phyloP scores from a whole-genome alignment of 2,113 vertebrate species.

The Platanista minor region DNA sequence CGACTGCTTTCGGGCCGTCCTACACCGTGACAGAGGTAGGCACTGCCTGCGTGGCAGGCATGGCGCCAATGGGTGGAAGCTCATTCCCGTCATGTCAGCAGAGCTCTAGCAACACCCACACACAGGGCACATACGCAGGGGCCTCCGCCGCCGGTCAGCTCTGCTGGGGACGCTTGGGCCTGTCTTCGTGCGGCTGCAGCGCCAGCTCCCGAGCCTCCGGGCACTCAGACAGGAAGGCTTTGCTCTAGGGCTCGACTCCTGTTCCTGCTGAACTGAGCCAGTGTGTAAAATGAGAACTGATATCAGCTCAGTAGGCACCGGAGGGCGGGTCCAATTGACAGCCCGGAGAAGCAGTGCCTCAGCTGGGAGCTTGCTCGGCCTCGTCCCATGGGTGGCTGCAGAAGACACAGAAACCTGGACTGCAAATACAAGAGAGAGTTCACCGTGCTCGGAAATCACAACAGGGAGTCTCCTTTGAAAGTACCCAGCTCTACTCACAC shows the following conservation, averaged over 20 bases:
- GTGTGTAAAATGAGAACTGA: conserved; percentile 96
- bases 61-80: rapidly evolving
- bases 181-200: not conserved
- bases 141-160: rapidly evolving
- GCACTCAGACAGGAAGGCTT: conserved; percentile 68
- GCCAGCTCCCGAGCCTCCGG: conserved; percentile 21
- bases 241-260: conserved; percentile 95
- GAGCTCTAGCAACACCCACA: not conserved
- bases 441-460: not conserved
- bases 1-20: not conserved
- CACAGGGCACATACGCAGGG: not conserved
- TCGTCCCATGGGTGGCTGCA: not conserved
- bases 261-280: conserved; percentile 99
- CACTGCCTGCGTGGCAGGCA: rapidly evolving
- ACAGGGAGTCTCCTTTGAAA: not conserved
- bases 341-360: conserved; percentile 71
- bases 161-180: not conserved
- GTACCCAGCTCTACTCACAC: not conserved
- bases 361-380: not conserved
- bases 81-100: rapidly evolving
- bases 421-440: conserved; percentile 65
- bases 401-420: conserved; percentile 31
- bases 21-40: rapidly evolving
- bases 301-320: conserved; percentile 99
- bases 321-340: conserved; percentile 90